These are phyloP conservation scores for Cerceris ruficornis DNA, from an alignment of 2,888 invertebrate species.

Conservation along the genomic window DNA sequence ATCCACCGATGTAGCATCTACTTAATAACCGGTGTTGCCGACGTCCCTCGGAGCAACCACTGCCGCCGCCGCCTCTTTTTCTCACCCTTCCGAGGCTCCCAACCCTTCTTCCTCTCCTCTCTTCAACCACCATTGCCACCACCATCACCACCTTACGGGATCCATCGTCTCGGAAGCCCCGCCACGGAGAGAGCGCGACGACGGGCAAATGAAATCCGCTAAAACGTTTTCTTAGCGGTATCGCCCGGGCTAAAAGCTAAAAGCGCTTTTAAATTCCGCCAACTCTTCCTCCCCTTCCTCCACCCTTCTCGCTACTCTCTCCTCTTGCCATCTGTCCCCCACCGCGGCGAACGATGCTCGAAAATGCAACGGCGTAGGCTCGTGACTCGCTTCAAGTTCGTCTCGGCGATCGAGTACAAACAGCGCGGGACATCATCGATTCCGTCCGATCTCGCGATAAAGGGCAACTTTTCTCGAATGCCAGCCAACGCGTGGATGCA, in stretches of 20 bases:
- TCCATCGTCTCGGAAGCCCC: conserved; percentile 65
- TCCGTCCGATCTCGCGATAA: no score
- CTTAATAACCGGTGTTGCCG: conserved; percentile 80
- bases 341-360: conserved; percentile 3
- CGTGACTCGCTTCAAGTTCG: background rate
- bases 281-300: conserved; percentile 46
- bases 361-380: background rate
- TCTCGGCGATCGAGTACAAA: background rate
- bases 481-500: no score
- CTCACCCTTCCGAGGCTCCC: conserved; percentile 61
- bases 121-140: background rate
- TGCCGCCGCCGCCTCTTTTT: conserved; percentile 57
- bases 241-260: conserved; percentile 77
- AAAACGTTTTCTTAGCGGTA: conserved; percentile 79
- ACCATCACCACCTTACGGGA: conserved; percentile 50
- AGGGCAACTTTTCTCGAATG: no score
- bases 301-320: conserved; percentile 22
- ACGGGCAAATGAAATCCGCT: conserved; percentile 77
- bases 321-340: conserved; percentile 38
- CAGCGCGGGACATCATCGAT: no score
- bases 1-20: conserved; percentile 79
- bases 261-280: conserved; percentile 78
- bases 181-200: conserved; percentile 60
- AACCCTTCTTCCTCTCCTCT: conserved; percentile 8
- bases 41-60: conserved; percentile 65